Evolutionary conservation across 1,140 invertebrate genomes (phyloP).

Genomic region (Hyposmocoma kahamanoa): DNA sequence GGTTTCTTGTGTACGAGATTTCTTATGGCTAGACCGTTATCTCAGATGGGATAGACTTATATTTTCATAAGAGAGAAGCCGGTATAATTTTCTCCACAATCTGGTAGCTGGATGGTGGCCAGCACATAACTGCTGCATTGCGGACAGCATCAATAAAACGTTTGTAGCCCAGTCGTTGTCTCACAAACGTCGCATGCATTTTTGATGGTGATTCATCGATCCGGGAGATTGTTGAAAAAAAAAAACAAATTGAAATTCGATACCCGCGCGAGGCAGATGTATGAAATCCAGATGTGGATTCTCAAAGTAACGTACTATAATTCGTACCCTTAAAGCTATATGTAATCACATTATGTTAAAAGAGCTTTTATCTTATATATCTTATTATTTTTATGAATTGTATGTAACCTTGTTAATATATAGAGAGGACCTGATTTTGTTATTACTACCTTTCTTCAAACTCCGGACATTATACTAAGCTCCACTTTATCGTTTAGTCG

Average conservation of each 20-base stretch:
- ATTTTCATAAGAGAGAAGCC: conserved; percentile 26
- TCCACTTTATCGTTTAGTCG: too few relatives aligned
- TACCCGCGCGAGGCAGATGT: not conserved
- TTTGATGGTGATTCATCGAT: not conserved
- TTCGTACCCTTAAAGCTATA: too few relatives aligned
- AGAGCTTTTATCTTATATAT: too few relatives aligned
- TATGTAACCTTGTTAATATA: too few relatives aligned
- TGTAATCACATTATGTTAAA: too few relatives aligned
- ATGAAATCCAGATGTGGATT: not conserved
- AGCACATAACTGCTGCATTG: conserved; percentile 52
- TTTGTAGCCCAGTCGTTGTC: not conserved
- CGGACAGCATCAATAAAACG: conserved; percentile 21
- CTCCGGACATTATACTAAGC: too few relatives aligned
- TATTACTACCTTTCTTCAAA: too few relatives aligned
- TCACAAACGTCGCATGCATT: not conserved
- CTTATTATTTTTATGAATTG: too few relatives aligned
- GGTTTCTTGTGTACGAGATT: conserved; percentile 2
- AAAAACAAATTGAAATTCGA: not conserved
- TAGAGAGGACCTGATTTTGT: too few relatives aligned
- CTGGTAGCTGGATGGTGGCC: conserved; percentile 57
- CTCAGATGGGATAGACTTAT: conserved; percentile 6
- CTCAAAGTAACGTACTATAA: too few relatives aligned
- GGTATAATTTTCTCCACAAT: conserved; percentile 63
- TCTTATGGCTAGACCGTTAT: conserved; percentile 7
- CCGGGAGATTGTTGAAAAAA: not conserved